These are phyloP conservation scores for Sitophilus oryzae DNA, from an alignment of 1,140 invertebrate species.

Conservation along the genomic window DNA sequence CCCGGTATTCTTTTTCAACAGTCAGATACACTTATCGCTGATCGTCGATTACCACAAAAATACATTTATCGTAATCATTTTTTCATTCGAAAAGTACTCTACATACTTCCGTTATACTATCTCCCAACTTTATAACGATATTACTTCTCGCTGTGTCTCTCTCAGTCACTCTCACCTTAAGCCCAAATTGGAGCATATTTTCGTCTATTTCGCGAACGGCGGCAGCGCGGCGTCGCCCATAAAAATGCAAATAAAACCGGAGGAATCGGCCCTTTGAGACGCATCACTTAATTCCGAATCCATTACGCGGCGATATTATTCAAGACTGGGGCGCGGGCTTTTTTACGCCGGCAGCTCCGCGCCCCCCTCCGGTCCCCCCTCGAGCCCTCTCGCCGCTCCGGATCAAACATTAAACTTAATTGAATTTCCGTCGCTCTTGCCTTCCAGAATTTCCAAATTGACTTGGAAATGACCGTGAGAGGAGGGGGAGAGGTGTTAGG, in stretches of 20 bases:
- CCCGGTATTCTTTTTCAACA: no score
- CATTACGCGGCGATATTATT: constrained; percentile 39
- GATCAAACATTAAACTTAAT: constrained; percentile 47
- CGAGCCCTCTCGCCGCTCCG: constrained; percentile 35
- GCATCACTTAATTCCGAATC: constrained; percentile 40
- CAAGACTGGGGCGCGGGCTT: constrained; percentile 29
- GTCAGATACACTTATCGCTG: no score
- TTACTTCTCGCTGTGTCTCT: no score
- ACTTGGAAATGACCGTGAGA: constrained; percentile 43
- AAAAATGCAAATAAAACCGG: constrained; percentile 36
- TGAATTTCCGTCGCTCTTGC: constrained; percentile 44
- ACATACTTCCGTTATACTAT: no score
- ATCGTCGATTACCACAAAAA: no score
- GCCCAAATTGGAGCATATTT: constrained; percentile 26
- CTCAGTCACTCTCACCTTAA: constrained; percentile 20
- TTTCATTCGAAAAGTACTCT: no score
- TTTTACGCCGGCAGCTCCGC: constrained; percentile 37
- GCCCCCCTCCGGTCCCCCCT: no score
- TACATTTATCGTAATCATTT: no score
- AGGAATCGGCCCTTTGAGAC: constrained; percentile 30
- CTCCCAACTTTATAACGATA: no score
- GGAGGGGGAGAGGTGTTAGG: constrained; percentile 28
- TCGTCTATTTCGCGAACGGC: constrained; percentile 17
- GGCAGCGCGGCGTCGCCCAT: constrained; percentile 16
- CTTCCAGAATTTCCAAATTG: constrained; percentile 44